Base-by-base conservation (phyloP, 2,888 invertebrate genomes). In the Willowsia nigromaculata region DNA sequence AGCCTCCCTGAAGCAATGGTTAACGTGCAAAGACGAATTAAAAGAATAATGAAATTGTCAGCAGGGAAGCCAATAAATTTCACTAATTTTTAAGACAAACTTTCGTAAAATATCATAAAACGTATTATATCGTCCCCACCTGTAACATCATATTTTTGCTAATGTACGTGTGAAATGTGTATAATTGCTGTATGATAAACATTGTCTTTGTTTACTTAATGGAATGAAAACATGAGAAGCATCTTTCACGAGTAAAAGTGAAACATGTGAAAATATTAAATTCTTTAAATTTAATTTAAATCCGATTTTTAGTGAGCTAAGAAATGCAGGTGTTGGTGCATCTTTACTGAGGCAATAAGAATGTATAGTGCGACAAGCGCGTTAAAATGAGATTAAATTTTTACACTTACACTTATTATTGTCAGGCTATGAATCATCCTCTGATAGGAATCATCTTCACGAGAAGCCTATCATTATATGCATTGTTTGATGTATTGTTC, bases 51-150 rank as follows among this genome's bases (percentile, higher is more conserved):
- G 33, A 33, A 22, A 53, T 22, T 33, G 59, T 59, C 40, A n/a
- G 43, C 43, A 62, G 62, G 81, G 43, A 81, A 56, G 43, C 43
- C 27, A 81, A 81, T 81, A 81, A 81, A 81, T 81, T 81, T 81
- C 43, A 25, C 43, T 62, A 81, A 81, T 62, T 81, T 81, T 22
- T 9, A 43, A 27, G 37, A 13, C 18, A 78, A 78, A 78, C 78
- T 22, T 78, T 56, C 78, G n/a, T 56, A 15, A 74, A 71, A 71
- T 13, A 13, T 13, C 30, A 33, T 62, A 40, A 71, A 40, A 71
- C 62, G 25, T 50, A n/a, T 5, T 50, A 50, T 50, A 40, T 50
- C 18, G n/a, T n/a, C 68, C 37, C n/a, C 68, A 68, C 68, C 15
- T 37, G 62, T 68, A 68, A 33, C 33, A 13, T 33, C n/a, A 5